These are phyloP conservation scores for Sciaenops ocellatus DNA, from an alignment of 2,797 vertebrate species.

Conservation along the genomic window DNA sequence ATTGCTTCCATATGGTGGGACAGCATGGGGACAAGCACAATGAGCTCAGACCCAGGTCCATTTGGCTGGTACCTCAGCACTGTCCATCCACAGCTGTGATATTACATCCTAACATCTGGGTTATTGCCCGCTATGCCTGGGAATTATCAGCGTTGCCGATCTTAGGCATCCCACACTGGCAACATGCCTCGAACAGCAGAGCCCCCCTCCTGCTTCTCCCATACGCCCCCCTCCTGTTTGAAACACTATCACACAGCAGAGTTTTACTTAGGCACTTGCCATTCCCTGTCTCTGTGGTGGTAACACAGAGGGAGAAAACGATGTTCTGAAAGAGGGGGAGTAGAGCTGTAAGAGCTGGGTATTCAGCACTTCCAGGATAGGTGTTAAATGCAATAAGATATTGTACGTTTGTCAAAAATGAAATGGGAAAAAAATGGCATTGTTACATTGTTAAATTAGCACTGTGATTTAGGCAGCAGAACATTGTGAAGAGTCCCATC, in stretches of 20 bases:
- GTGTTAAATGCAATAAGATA: constrained; percentile 86
- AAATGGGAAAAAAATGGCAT: constrained; percentile 69
- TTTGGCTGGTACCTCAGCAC: constrained; percentile 93
- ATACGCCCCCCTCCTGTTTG: constrained; percentile 79
- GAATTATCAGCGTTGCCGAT: constrained; percentile 96
- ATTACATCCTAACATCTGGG: constrained; percentile 99
- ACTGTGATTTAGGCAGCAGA: constrained; percentile 75
- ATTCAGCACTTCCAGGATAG: constrained; percentile 83
- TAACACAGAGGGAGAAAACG: constrained; percentile 78
- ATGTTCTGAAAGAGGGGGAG: constrained; percentile 75
- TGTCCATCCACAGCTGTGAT: constrained; percentile 96
- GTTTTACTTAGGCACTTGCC: constrained; percentile 80
- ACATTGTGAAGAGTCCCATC: constrained; percentile 74
- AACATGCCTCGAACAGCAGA: constrained; percentile 80
- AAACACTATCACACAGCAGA: constrained; percentile 86
- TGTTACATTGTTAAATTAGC: constrained; percentile 83
- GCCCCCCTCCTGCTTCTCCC: constrained; percentile 63
- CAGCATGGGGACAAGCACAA: constrained; percentile 95
- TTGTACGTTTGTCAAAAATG: constrained; percentile 76
- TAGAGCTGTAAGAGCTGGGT: constrained; percentile 70
- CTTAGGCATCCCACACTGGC: constrained; percentile 96
- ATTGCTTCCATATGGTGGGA: constrained; percentile 99
- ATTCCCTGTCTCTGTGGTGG: constrained; percentile 80
- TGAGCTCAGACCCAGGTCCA: constrained; percentile 89
- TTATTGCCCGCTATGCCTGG: constrained; percentile 98